Conservation (phyloP, 2,888 invertebrate species). For the Cataglyphis altisquamis region DNA sequence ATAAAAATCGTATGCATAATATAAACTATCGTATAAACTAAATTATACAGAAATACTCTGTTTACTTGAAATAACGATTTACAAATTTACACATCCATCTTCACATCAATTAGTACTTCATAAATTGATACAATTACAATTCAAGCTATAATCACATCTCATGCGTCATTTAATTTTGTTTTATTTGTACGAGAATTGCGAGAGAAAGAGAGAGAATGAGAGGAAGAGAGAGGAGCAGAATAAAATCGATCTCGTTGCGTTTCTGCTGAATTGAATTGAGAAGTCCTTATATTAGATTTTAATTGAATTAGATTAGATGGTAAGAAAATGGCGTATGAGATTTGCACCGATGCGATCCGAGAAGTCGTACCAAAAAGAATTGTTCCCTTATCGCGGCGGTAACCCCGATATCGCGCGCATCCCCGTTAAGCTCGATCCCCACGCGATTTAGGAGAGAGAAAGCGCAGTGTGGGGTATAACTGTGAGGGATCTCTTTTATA, state of each 20-base stretch:
- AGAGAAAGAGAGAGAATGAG: not conserved
- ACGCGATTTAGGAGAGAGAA: constrained; percentile 13
- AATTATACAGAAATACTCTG: not conserved
- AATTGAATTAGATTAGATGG: constrained; percentile 20
- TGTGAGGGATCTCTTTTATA: constrained; percentile 10
- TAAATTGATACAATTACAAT: not conserved
- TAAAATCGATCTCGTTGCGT: constrained; percentile 1
- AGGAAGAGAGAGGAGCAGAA: not conserved
- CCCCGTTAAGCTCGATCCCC: not conserved
- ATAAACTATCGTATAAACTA: not conserved
- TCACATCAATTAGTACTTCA: not conserved
- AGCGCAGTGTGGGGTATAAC: constrained; percentile 13
- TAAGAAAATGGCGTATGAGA: constrained; percentile 10
- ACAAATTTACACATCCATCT: not conserved
- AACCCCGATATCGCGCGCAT: not conserved
- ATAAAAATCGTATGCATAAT: not conserved
- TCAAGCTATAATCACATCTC: not conserved
- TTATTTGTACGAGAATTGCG: not conserved
- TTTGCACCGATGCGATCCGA: not conserved
- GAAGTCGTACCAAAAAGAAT: not conserved
- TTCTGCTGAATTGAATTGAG: not conserved
- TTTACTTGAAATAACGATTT: not conserved
- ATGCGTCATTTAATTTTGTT: not conserved
- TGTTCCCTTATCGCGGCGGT: not conserved
- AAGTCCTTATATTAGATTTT: constrained; percentile 21